Evolutionary conservation across 1,140 invertebrate species (phyloP), one percentile per base, ranked within the genome.

Genomic region (Drosophila rhopaloa): DNA sequence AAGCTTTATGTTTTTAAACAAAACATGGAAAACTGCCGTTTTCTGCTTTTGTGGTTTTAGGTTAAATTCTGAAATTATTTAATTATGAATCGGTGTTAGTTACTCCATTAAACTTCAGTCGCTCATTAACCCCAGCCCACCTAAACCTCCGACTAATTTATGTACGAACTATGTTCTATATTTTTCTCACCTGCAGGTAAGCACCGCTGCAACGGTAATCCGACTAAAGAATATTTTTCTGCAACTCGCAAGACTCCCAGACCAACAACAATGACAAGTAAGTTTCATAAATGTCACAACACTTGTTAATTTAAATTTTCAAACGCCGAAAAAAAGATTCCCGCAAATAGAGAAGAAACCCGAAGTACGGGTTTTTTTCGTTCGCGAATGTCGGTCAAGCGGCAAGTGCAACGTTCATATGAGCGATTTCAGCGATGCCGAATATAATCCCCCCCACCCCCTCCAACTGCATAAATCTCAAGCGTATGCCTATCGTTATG

Each of bases 381-480:
- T 44, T 19, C 50, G 60, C 54, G 63, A 77, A 77, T 77, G 56
- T 77, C 74, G 74, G 74, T 76, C 74, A 68, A 77, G 62, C 74
- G 75, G 63, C 74, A 77, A 77, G 62, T 77, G 73, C 74, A 76
- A 11, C 68, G 35, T 40, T 58, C 55, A 63, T 76, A 62, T 67
- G 74, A 76, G 75, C 72, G 65, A 54, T 47, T 46, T 51, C 24
- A 66, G 46, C 65, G 60, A 68, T 54, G 60, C 70, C 56, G 70
- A 73, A 61, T 73, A 61, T 73, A 71, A 66, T 4, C 24, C 32
- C 24, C 10, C 10, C 58, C 24, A 24, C 24, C 10, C 10, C 58
- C 8, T 4, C 35, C 2, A 8, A 24, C 63, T 46, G 63, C 67
- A 70, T 70, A 72, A 71, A 71, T 72, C 44, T 47, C 50, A 51